These are phyloP conservation scores for Drosophila borealis DNA, from an alignment of 2,888 invertebrate genomes.

Conservation along the genomic window DNA sequence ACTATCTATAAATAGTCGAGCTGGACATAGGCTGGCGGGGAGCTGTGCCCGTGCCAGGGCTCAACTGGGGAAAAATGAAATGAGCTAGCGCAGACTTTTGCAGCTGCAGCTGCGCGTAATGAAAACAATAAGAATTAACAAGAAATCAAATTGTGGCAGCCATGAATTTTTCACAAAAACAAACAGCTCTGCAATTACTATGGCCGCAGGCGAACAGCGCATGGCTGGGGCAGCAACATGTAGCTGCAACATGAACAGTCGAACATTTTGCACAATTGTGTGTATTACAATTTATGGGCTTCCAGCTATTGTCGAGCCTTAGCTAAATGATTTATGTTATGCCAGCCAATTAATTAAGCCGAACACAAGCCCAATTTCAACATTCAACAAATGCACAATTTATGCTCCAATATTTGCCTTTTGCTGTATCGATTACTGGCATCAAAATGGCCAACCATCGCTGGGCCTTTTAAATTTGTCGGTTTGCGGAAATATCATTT, in stretches of 20 bases:
- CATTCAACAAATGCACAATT: not conserved
- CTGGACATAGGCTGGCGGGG: constrained; percentile 19
- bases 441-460: not conserved
- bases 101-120: constrained; percentile 28
- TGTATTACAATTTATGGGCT: constrained; percentile 9
- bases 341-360: constrained; percentile 24
- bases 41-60: not conserved
- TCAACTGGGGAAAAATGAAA: constrained; percentile 9
- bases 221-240: constrained; percentile 24
- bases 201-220: not conserved
- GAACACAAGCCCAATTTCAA: constrained; percentile 8
- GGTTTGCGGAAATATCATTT: not conserved
- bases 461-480: not conserved
- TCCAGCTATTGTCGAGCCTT: constrained; percentile 3
- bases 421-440: constrained; percentile 12
- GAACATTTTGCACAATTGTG: not conserved
- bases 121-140: constrained; percentile 60
- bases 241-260: not conserved
- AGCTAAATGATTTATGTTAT: constrained; percentile 7
- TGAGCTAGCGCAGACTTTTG: constrained; percentile 5
- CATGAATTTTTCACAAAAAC: constrained; percentile 29
- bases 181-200: not conserved
- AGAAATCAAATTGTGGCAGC: constrained; percentile 51
- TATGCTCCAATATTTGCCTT: constrained; percentile 15
- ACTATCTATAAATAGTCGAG: constrained; percentile 50